Evolutionary conservation across 2,797 vertebrate genomes (phyloP).

Genomic region (Peromyscus eremicus): DNA sequence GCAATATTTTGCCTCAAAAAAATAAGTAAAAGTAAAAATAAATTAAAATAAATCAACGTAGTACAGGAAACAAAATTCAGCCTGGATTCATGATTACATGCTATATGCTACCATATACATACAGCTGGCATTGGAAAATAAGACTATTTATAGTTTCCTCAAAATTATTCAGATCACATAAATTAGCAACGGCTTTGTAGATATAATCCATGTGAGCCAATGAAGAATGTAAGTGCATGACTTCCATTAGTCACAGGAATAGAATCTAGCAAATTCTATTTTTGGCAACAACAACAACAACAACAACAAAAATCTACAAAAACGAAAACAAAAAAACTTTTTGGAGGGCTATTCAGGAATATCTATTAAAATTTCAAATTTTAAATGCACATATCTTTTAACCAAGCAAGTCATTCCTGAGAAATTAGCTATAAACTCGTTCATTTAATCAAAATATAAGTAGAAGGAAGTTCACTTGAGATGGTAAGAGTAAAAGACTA

Average conservation of each 20-base stretch:
- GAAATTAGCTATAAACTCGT: conserved; percentile 25
- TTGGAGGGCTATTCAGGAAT: neutral
- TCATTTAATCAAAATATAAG: conserved; percentile 17
- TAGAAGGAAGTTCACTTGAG: conserved; percentile 15
- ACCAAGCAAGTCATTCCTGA: neutral
- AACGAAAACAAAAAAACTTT: neutral
- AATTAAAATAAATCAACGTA: neutral
- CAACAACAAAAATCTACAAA: too few species aligned
- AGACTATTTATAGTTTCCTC: neutral
- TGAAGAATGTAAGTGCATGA: neutral
- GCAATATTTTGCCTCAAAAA: neutral
- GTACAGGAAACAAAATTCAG: neutral
- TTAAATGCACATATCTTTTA: neutral
- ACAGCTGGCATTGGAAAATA: neutral
- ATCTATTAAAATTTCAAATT: neutral
- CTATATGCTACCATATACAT: neutral
- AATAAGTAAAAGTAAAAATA: neutral
- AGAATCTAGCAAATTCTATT: neutral
- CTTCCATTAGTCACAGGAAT: neutral
- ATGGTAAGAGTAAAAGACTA: neutral
- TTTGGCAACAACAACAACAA: neutral
- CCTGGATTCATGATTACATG: neutral
- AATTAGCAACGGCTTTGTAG: neutral
- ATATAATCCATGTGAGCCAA: neutral
- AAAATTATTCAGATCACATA: neutral